phyloP scores from a whole-genome alignment of 37 sponge, comb jelly and placozoan genomes.

The Ianthella basta region DNA sequence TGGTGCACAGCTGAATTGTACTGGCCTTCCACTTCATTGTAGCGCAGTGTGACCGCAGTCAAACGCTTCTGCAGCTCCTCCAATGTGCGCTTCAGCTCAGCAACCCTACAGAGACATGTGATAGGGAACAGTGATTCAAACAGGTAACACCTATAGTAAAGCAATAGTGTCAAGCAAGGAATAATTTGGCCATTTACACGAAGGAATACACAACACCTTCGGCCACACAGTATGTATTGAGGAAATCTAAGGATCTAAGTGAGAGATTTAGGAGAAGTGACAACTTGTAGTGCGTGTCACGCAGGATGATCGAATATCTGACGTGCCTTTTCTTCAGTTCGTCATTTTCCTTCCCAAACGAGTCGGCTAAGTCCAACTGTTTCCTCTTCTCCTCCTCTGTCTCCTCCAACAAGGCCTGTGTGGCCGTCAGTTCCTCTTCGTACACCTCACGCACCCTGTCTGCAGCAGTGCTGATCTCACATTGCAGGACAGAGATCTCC shows the following conservation, averaged over 20 bases:
- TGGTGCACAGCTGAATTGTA: constrained; percentile 22
- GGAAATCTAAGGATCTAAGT: no score
- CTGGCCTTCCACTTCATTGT: constrained; percentile 15
- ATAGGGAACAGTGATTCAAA: constrained; percentile 10
- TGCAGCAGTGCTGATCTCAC: constrained; percentile 43
- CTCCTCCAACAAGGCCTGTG: constrained; percentile 83
- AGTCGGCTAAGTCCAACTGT: constrained; percentile 61
- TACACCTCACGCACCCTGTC: constrained; percentile 68
- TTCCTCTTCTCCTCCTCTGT: constrained; percentile 89
- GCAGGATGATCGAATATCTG: no score
- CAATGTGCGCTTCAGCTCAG: constrained; percentile 40
- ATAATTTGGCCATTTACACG: no score
- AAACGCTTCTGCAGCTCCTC: constrained; percentile 37
- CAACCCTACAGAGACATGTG: constrained; percentile 1
- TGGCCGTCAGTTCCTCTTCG: constrained; percentile 82
- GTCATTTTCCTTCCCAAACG: constrained; percentile 44
- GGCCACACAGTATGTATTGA: no score
- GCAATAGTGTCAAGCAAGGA: no score
- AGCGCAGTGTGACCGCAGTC: neutral
- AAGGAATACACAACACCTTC: no score
- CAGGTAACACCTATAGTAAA: no score
- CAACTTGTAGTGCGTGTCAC: no score
- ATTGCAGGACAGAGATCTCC: constrained; percentile 41
- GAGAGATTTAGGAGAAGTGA: no score
- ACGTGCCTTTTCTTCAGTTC: constrained; percentile 76